phyloP scores from a whole-genome alignment of 2,888 invertebrate species.

The Hypolimnas misippus region DNA sequence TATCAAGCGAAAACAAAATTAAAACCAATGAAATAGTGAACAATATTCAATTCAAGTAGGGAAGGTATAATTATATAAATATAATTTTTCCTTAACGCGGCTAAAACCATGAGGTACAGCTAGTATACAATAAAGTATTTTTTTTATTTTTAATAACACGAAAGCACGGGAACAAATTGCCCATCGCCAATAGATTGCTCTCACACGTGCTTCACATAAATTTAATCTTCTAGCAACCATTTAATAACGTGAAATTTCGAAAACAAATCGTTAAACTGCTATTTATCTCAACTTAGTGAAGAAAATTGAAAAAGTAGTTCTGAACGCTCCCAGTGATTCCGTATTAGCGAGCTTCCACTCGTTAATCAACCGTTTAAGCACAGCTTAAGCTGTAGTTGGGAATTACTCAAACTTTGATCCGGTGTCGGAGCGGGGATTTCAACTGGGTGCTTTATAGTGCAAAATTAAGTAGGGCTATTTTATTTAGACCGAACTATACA shows the following conservation, averaged over 20 bases:
- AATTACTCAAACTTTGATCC: conserved; percentile 56
- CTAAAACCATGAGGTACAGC: no score
- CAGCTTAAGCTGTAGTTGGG: conserved; percentile 63
- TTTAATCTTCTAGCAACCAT: neutral
- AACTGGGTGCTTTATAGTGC: conserved; percentile 36
- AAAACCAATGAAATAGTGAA: no score
- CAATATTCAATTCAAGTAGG: no score
- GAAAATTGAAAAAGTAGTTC: conserved; percentile 43
- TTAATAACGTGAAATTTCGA: neutral
- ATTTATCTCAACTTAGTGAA: conserved; percentile 24
- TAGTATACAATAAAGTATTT: neutral
- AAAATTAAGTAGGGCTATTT: conserved; percentile 29
- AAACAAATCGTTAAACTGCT: conserved; percentile 5
- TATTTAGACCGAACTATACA: conserved; percentile 24
- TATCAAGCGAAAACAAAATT: no score
- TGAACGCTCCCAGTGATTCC: conserved; percentile 29
- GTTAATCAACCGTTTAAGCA: conserved; percentile 69
- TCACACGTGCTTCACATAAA: neutral
- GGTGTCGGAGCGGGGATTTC: conserved; percentile 38
- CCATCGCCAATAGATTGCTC: neutral
- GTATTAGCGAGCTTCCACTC: conserved; percentile 53
- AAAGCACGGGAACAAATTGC: neutral
- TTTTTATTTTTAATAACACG: neutral
- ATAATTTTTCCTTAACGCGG: no score
- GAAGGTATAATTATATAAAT: no score